These are phyloP conservation scores for Vimba vimba DNA, from an alignment of 2,113 vertebrate genomes.

Conservation along the genomic window DNA sequence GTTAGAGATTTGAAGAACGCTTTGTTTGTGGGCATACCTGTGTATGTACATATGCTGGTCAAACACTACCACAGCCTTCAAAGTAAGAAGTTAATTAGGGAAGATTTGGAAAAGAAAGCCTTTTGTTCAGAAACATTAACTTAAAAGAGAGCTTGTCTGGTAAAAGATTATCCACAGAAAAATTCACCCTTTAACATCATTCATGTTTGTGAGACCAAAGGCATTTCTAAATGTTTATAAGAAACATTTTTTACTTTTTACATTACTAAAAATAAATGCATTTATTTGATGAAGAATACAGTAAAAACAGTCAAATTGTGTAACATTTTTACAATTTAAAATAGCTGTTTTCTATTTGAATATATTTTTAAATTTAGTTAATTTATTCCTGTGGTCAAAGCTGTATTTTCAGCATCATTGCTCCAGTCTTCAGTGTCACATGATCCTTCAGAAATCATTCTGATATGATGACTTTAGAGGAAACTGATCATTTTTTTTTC, in stretches of 20 bases:
- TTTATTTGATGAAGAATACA: background rate
- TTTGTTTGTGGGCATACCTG: background rate
- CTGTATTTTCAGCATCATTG: no score
- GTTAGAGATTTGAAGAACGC: background rate
- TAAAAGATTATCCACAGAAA: background rate
- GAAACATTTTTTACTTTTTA: no score
- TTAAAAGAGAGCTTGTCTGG: background rate
- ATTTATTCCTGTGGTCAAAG: no score
- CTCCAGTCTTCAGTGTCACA: no score
- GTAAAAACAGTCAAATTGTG: background rate
- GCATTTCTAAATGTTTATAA: no score
- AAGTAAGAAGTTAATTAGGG: background rate
- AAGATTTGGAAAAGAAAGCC: background rate
- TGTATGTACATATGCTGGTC: conserved; percentile 10
- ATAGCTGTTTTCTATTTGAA: no score
- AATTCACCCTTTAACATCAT: background rate
- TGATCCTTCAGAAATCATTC: no score
- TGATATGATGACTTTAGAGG: no score
- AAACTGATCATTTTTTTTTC: no score
- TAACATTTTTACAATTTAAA: no score
- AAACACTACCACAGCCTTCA: background rate
- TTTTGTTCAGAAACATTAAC: background rate
- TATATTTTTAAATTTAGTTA: no score
- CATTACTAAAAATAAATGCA: no score
- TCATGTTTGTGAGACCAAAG: background rate